Evolutionary conservation across 2,113 vertebrate genomes (phyloP), one percentile per base, ranked within the genome.

Genomic region (Cranoglanis bouderius): DNA sequence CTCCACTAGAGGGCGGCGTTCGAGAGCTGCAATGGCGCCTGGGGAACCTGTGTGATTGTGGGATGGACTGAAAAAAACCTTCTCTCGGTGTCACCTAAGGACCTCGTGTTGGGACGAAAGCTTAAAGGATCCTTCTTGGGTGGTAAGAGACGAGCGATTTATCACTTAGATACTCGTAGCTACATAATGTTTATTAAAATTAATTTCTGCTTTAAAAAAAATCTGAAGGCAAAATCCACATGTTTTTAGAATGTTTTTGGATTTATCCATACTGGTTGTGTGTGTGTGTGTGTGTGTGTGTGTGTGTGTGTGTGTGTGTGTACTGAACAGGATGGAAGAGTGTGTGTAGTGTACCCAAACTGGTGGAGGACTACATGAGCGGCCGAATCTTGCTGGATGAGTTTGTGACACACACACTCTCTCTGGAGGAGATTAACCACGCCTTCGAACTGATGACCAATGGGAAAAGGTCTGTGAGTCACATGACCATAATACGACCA

Each of bases 41-140:
- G 94, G 0, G 96, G 97, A 2, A 89, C 93, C 81, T 96, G 96
- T 0, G 94, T 98, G 84, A 94, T 96, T 0, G 95, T 96, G n/a
- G 97, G 96, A 57, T 97, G 89, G 96, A 96, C 53, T 14, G 95
- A 92, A 77, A 91, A 72, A 0, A 95, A 67, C 81, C 77, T 91
- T 0, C 90, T 99, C 87, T 91, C 19, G 0, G 93, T 95, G 4
- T 14, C 91, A 40, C 95, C 96, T 1, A 87, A 94, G 83, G 92
- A 96, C 12, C 85, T 98, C 78, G 94, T 98, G 82, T 91, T 92
- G 88, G 97, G 97, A 19, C 93, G 95, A 21, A 97, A 91, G 0
- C 93, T 97, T 92, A 97, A 96, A 90, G 96, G 97, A 12, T 96
- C 94, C 0, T 32, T 96, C 81, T 97, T 97, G 94, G 97, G 97